Conservation (phyloP, 2,888 invertebrate species). For the Lottia scabra region DNA sequence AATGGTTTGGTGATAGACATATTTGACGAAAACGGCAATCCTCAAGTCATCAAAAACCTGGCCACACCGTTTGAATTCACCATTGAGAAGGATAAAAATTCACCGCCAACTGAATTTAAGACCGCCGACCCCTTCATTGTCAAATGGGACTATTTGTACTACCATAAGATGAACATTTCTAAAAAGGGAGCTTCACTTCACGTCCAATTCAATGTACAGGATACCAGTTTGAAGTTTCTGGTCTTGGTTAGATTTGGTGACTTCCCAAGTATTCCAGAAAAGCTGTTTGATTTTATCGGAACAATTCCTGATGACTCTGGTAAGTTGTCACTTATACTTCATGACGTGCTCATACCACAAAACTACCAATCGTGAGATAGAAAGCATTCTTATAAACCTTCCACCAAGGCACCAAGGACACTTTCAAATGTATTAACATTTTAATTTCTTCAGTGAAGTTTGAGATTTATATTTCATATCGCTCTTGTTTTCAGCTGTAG, state of each 20-base stretch:
- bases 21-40: constrained; percentile 19
- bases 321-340: background rate
- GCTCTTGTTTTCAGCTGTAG: constrained; percentile 14
- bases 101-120: constrained; percentile 15
- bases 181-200: constrained; percentile 24
- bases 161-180: constrained; percentile 25
- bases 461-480: too few species aligned
- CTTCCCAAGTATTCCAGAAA: constrained; percentile 31
- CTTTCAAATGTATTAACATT: too few species aligned
- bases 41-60: constrained; percentile 19
- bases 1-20: constrained; percentile 32
- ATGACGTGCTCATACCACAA: too few species aligned
- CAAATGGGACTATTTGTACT: constrained; percentile 22
- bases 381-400: too few species aligned
- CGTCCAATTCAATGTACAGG: constrained; percentile 28
- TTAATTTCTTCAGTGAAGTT: too few species aligned
- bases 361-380: too few species aligned
- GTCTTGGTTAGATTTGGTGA: constrained; percentile 34
- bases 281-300: background rate
- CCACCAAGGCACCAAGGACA: too few species aligned
- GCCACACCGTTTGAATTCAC: constrained; percentile 40
- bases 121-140: constrained; percentile 29
- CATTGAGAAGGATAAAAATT: constrained; percentile 41
- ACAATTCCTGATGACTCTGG: background rate
- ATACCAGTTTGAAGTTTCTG: constrained; percentile 35